These are phyloP conservation scores for Drosophila willistoni DNA, from an alignment of 1,140 invertebrate species.

Conservation along the genomic window DNA sequence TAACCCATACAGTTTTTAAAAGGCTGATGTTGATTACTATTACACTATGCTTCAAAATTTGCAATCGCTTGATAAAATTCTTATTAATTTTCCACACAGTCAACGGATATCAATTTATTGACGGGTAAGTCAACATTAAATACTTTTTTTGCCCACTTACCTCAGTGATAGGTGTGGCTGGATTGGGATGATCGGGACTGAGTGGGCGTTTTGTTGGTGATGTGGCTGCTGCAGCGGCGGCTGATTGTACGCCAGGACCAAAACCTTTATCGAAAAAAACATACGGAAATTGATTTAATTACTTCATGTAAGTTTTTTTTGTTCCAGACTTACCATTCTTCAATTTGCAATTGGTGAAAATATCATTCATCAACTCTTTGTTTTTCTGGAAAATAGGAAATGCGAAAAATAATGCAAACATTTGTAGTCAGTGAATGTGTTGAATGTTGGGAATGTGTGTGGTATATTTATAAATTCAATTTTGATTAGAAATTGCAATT, in stretches of 20 bases:
- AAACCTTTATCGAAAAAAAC: slow-evolving; percentile 82
- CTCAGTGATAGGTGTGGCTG: slow-evolving; percentile 86
- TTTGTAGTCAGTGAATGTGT: slow-evolving; percentile 2
- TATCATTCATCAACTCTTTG: slow-evolving; percentile 87
- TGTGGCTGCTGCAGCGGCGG: slow-evolving; percentile 80
- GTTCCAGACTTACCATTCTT: slow-evolving; percentile 85
- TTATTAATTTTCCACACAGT: not conserved
- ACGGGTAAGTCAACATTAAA: not conserved
- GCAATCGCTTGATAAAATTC: no score
- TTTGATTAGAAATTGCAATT: slow-evolving; percentile 46
- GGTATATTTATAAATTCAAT: slow-evolving; percentile 13
- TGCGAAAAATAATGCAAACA: slow-evolving; percentile 25
- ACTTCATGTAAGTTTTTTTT: slow-evolving; percentile 15
- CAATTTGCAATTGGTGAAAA: slow-evolving; percentile 86
- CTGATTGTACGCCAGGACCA: slow-evolving; percentile 83
- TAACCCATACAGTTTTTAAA: no score
- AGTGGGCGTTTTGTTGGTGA: slow-evolving; percentile 84
- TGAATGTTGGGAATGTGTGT: not conserved
- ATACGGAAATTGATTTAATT: slow-evolving; percentile 11
- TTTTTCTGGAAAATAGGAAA: slow-evolving; percentile 86
- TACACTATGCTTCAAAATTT: no score
- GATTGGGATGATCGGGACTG: slow-evolving; percentile 86
- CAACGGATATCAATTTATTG: not conserved
- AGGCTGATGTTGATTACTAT: no score
- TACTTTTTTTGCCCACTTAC: slow-evolving; percentile 61